Conservation (phyloP, 2,113 vertebrate genomes). For the Grallaria varia region DNA sequence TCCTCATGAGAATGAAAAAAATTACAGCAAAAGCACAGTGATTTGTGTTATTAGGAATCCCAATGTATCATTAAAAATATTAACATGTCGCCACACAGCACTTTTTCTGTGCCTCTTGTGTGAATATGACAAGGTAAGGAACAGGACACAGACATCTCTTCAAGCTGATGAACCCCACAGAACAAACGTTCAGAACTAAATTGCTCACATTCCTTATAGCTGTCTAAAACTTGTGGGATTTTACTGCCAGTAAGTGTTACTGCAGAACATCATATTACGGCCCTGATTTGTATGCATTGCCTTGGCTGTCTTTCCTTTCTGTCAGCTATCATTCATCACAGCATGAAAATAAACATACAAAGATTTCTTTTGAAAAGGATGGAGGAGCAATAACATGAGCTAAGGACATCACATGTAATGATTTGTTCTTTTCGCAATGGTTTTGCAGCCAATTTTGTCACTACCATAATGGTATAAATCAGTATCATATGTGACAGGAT, state of each 20-base stretch:
- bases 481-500: background rate
- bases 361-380: background rate
- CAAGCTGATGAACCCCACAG: background rate
- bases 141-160: background rate
- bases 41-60: background rate
- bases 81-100: background rate
- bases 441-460: background rate
- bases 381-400: background rate
- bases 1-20: background rate
- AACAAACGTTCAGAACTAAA: background rate
- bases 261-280: background rate
- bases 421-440: background rate
- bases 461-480: background rate
- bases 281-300: constrained; percentile 19
- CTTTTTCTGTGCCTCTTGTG: background rate
- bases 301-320: background rate
- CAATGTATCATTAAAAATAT: background rate
- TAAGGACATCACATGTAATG: background rate
- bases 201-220: background rate
- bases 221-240: background rate
- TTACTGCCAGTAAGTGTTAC: background rate
- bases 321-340: constrained; percentile 41
- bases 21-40: background rate
- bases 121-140: background rate
- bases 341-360: constrained; percentile 29